phyloP scores from a whole-genome alignment of 2,797 vertebrate species.

The Neosilurus hyrtlii region DNA sequence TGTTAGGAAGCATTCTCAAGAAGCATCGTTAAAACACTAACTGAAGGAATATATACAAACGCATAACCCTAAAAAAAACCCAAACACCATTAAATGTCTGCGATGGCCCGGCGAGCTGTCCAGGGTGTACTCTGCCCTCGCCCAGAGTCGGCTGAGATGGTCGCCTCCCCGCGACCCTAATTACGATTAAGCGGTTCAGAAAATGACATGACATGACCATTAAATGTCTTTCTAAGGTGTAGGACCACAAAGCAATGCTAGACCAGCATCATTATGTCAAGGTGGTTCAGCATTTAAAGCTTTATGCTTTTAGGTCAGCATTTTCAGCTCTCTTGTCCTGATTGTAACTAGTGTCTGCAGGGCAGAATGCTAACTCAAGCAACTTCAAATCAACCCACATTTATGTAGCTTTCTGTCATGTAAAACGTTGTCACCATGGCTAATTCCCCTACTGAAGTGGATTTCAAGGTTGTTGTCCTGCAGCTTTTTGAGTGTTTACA shows the following conservation, averaged over 20 bases:
- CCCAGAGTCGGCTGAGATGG: too few species aligned
- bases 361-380: background rate
- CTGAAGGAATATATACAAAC: background rate
- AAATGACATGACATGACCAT: too few species aligned
- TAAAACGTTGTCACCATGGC: background rate
- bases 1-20: background rate
- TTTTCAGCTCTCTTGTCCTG: background rate
- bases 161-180: too few species aligned
- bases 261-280: background rate
- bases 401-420: background rate
- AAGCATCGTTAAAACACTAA: background rate
- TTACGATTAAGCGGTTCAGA: too few species aligned
- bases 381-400: background rate
- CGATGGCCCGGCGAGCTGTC: too few species aligned
- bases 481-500: conserved; percentile 4
- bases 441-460: conserved; percentile 27
- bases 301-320: background rate
- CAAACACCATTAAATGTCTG: background rate
- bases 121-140: too few species aligned
- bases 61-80: background rate
- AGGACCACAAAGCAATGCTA: background rate
- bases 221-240: background rate
- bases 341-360: background rate
- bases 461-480: conserved; percentile 24
- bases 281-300: background rate